Evolutionary conservation across 2,888 invertebrate genomes (phyloP).

Genomic region (Pachydiplax longipennis): DNA sequence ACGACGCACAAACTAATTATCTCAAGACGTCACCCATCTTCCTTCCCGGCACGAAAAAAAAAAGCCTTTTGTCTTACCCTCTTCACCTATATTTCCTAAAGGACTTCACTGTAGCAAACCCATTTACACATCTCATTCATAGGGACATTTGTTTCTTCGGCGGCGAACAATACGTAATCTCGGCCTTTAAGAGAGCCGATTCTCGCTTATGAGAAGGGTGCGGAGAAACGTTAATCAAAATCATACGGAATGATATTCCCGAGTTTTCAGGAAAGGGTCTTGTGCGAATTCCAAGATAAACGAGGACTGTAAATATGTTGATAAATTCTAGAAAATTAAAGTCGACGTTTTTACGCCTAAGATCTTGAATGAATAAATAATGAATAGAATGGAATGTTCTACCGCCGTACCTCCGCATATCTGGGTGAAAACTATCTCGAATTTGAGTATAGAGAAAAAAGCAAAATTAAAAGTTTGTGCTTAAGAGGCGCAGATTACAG

Average conservation of each 20-base stretch:
- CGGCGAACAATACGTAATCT: neutral
- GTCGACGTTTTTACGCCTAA: no score
- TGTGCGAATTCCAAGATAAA: no score
- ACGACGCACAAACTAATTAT: slow-evolving; percentile 27
- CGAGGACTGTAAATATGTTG: no score
- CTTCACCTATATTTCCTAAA: slow-evolving; percentile 2
- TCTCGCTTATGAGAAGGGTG: neutral
- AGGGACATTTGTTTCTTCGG: neutral
- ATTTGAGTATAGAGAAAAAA: no score
- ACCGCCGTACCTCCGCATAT: no score
- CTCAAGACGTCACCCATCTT: neutral
- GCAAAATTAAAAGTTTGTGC: no score
- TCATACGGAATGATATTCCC: neutral
- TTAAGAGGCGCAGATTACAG: no score
- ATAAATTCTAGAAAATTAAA: no score
- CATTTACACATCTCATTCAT: slow-evolving; percentile 22
- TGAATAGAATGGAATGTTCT: no score
- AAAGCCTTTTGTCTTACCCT: neutral
- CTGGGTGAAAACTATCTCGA: no score
- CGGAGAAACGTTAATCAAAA: neutral
- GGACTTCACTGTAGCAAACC: slow-evolving; percentile 10
- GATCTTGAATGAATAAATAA: no score
- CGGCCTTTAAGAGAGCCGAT: neutral
- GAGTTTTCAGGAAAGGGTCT: no score
- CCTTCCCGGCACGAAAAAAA: neutral